Evolutionary conservation across 2,888 invertebrate genomes (phyloP), one percentile per base, ranked within the genome.

Genomic region (Dicyrtomina minuta): DNA sequence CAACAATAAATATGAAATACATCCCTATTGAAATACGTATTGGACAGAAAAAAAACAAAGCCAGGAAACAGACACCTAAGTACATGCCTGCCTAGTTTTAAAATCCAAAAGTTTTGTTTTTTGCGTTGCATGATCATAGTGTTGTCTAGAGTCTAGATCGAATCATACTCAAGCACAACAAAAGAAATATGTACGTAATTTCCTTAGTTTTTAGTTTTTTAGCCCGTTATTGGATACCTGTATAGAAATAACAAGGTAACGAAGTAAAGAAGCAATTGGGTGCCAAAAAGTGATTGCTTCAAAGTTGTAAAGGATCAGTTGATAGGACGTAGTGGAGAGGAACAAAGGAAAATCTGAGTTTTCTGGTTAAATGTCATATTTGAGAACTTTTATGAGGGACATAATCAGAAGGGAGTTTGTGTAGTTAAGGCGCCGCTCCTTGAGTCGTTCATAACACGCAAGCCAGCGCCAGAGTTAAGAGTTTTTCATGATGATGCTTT

Each of bases 311-410:
- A 64, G 64, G 13, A 27, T 15, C 15, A 56, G 43, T 26, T 53
- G 53, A 65, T 43, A 55, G 41, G 55, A 53, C 41, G 33, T 53
- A 39, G 33, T 65, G 58, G 55, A 60, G n/a, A 22, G 60, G 59
- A 60, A 67, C 60, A 60, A 67, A 59, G 67, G 59, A 67, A 66
- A 53, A 66, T 60, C 68, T 61, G 51, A 39, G 60, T 55, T 68
- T 62, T 59, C 41, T 62, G 67, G 68, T 66, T 59, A 72, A 72
- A 74, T 73, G 75, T 72, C 70, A 72, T 68, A 65, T 71, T 74
- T 72, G 72, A 72, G 66, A 72, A 70, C 61, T 73, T 75, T 75
- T 73, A 75, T 71, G 75, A 73, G 69, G 69, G 58, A 69, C 64
- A 69, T 69, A 69, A 69, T 69, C 69, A 64, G 71, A 71, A 71